Evolutionary conservation across 2,797 vertebrate species (phyloP).

Genomic region (Eupleurogrammus muticus): DNA sequence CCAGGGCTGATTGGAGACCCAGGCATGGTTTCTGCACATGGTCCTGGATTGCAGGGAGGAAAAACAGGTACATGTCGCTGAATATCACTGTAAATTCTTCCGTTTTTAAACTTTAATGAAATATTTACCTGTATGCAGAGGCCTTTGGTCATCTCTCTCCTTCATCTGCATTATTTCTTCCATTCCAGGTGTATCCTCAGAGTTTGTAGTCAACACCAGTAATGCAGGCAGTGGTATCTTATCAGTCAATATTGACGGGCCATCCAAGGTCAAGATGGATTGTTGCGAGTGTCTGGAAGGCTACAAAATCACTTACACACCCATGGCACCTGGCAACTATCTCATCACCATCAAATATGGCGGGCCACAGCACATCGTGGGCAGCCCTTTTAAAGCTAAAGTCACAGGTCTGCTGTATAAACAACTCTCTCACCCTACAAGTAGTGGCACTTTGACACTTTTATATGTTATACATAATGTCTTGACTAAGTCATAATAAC

Average conservation of each 20-base stretch:
- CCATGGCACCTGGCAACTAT: constrained; percentile 98
- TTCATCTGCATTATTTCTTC: neutral
- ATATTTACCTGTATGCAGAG: neutral
- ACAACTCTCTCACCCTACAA: constrained; percentile 38
- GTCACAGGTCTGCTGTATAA: constrained; percentile 88
- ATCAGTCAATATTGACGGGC: constrained; percentile 94
- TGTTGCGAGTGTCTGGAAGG: constrained; percentile 94
- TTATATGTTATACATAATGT: constrained; percentile 51
- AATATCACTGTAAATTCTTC: neutral
- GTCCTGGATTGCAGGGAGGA: constrained; percentile 92
- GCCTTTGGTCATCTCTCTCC: neutral
- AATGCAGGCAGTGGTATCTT: constrained; percentile 92
- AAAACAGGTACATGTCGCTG: constrained; percentile 86
- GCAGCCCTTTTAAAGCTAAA: constrained; percentile 97
- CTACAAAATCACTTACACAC: constrained; percentile 93
- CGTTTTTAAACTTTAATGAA: neutral
- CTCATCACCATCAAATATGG: constrained; percentile 98
- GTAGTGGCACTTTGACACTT: constrained; percentile 28
- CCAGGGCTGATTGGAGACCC: constrained; percentile 92
- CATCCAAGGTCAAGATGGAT: constrained; percentile 98
- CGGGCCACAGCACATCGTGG: constrained; percentile 95
- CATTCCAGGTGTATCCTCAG: constrained; percentile 85
- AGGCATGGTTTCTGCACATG: constrained; percentile 93
- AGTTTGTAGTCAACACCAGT: constrained; percentile 93
- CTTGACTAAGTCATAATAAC: constrained; percentile 34